Base-by-base conservation (phyloP, 2,113 vertebrate species). In the Xiphophorus hellerii region DNA sequence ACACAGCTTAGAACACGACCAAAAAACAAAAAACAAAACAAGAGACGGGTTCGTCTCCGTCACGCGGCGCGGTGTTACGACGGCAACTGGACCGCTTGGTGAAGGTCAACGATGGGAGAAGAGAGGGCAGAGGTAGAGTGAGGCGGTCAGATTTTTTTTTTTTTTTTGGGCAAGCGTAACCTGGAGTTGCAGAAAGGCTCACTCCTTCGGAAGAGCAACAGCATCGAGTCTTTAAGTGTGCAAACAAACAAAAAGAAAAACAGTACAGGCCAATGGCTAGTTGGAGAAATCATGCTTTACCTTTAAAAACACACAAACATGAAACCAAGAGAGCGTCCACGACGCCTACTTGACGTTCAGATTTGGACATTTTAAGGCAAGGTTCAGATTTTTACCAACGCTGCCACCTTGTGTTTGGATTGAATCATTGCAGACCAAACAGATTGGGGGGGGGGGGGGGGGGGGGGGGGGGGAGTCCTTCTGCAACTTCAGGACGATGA, bases 151-250 rank as follows among this genome's bases (percentile, higher is more conserved):
- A 22, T 64, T 80, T 37, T 35, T 33, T 33, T 1, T 35, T 11
- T 37, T 9, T 37, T 37, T 75, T 73, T n/a, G n/a, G 84, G 82
- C 69, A 64, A 88, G 87, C 80, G 35, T 80, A 78, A 92, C 84
- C 92, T 92, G 92, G 92, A 93, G 92, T 92, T 94, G 92, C 91
- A 94, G 88, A 91, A 89, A 84, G 84, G 72, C 89, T 85, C 69
- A 75, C 86, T 81, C 70, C 76, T 58, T 76, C 78, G 22, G 76
- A 76, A 71, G 80, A 69, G 89, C 37, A 90, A 92, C 93, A 90
- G 92, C 90, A 87, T 90, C 14, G 77, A 89, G 86, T 93, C 88
- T 78, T 37, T 70, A 91, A 86, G 87, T 92, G 89, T 90, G 90
- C 90, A 91, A 78, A 78, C 92, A 82, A 93, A 94, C 91, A 92